These are phyloP conservation scores for Danio tinwini DNA, from an alignment of 2,797 vertebrate genomes.

Conservation along the genomic window DNA sequence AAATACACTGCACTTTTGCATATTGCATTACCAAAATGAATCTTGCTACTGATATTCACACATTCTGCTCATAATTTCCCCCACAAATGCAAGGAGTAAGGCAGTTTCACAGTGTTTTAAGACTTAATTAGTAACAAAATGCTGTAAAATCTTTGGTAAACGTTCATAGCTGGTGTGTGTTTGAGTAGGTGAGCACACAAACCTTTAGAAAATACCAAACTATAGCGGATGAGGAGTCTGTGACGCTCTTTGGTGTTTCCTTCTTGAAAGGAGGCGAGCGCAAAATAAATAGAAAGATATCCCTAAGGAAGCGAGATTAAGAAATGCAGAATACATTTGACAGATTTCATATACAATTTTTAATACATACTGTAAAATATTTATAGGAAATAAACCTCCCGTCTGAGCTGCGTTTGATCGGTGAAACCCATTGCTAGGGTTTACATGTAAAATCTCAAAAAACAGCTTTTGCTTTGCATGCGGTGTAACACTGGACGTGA, in stretches of 20 bases:
- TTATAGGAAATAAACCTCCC: slow-evolving; percentile 18
- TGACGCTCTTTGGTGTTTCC: slow-evolving; percentile 50
- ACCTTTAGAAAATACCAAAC: neutral
- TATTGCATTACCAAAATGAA: too few species aligned
- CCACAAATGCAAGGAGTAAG: neutral
- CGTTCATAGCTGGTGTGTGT: slow-evolving; percentile 31
- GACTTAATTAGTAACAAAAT: slow-evolving; percentile 18
- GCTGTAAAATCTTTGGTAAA: slow-evolving; percentile 61
- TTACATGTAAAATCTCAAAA: slow-evolving; percentile 21
- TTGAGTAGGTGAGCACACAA: slow-evolving; percentile 27
- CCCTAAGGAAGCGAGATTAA: slow-evolving; percentile 10
- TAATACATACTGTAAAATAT: slow-evolving; percentile 48
- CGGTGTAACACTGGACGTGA: slow-evolving; percentile 26
- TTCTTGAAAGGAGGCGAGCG: slow-evolving; percentile 5
- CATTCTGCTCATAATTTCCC: too few species aligned
- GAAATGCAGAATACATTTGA: slow-evolving; percentile 26
- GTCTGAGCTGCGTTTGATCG: slow-evolving; percentile 11
- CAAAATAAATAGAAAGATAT: slow-evolving; percentile 2
- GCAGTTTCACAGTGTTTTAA: slow-evolving; percentile 34
- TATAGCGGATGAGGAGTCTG: slow-evolving; percentile 26
- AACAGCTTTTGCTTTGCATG: slow-evolving; percentile 9
- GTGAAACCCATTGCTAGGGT: neutral
- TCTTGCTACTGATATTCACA: too few species aligned
- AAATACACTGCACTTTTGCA: too few species aligned
- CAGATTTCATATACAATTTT: slow-evolving; percentile 48